phyloP scores from a whole-genome alignment of 1,140 invertebrate species.

The Sogatella furcifera region DNA sequence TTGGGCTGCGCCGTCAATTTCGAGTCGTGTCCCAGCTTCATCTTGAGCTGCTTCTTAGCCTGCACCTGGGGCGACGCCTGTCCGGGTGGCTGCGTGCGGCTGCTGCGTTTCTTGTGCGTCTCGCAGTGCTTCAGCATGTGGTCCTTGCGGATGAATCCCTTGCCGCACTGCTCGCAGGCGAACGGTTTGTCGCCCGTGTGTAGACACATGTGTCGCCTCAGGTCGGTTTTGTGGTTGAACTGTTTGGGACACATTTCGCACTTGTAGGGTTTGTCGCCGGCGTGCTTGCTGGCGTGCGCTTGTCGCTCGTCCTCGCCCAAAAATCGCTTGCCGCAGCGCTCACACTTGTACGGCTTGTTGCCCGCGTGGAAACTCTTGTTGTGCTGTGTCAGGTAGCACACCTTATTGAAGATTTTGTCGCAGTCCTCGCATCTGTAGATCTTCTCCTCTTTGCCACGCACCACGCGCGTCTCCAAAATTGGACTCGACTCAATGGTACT shows the following conservation, averaged over 20 bases:
- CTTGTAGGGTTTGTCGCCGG: slow-evolving; percentile 76
- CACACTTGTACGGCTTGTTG: slow-evolving; percentile 75
- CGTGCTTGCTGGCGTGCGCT: slow-evolving; percentile 64
- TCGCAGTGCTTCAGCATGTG: slow-evolving; percentile 89
- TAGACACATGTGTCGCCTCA: slow-evolving; percentile 76
- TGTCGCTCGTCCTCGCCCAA: slow-evolving; percentile 49
- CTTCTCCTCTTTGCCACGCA: too few species aligned
- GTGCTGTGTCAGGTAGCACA: slow-evolving; percentile 80
- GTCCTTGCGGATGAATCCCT: slow-evolving; percentile 84
- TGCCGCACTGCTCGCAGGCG: slow-evolving; percentile 66
- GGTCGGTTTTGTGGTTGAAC: slow-evolving; percentile 84
- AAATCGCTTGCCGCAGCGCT: slow-evolving; percentile 74
- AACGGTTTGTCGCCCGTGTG: slow-evolving; percentile 65
- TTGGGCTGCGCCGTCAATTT: background rate
- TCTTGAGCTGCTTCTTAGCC: background rate
- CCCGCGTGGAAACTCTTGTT: slow-evolving; percentile 81
- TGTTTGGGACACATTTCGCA: slow-evolving; percentile 80
- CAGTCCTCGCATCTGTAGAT: slow-evolving; percentile 61
- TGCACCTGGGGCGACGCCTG: background rate
- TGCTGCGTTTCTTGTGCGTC: slow-evolving; percentile 59
- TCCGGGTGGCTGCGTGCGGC: background rate
- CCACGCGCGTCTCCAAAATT: too few species aligned
- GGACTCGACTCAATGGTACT: slow-evolving; percentile 4
- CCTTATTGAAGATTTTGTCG: slow-evolving; percentile 73
- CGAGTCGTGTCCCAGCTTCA: background rate